Conservation (phyloP, 2,113 vertebrate genomes). For the Anas platyrhynchos region DNA sequence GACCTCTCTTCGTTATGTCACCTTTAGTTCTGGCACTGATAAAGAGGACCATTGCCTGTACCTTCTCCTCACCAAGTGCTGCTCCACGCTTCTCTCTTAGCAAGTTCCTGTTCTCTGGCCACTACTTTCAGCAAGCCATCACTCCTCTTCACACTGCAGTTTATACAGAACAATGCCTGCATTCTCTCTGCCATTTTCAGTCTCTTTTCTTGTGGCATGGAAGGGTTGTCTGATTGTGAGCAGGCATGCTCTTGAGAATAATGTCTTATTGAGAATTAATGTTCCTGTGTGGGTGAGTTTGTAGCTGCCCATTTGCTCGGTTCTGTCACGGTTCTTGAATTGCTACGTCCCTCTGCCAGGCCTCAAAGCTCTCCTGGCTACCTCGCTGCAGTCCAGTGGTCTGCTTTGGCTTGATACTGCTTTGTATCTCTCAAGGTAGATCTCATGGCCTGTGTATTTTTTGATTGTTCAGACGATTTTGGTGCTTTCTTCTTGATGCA, state of each 20-base stretch:
- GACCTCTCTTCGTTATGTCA: neutral
- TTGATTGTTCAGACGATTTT: neutral
- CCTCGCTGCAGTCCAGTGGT: neutral
- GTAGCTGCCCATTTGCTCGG: neutral
- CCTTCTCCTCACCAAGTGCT: neutral
- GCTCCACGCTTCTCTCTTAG: neutral
- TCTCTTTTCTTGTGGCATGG: fast-evolving
- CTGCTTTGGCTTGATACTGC: neutral
- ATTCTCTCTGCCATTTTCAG: neutral
- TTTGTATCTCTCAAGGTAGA: neutral
- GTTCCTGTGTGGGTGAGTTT: neutral
- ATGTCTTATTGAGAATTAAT: neutral
- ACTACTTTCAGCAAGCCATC: neutral
- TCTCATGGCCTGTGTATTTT: neutral
- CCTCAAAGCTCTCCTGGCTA: neutral
- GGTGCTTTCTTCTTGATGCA: neutral
- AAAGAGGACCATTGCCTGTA: neutral
- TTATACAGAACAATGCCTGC: neutral
- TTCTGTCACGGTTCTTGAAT: neutral
- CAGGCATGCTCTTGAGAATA: neutral
- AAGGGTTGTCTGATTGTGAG: neutral
- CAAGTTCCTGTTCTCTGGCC: neutral
- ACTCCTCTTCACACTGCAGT: neutral
- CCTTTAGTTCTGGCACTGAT: neutral
- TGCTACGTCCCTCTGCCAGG: neutral